phyloP scores from a whole-genome alignment of 2,888 invertebrate genomes.

The Conistra vaccinii region DNA sequence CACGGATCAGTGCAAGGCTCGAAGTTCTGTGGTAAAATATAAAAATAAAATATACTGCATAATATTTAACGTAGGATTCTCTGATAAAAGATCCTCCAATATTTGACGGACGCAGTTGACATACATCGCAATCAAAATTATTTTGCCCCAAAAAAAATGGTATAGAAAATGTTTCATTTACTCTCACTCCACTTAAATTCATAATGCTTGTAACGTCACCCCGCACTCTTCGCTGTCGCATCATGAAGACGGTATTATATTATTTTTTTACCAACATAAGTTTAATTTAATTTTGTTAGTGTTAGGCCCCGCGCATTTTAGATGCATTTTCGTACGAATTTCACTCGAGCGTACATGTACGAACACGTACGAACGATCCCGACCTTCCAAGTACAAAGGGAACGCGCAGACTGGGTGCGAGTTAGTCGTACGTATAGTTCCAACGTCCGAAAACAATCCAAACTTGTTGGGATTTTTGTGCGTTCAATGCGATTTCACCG shows the following conservation, averaged over 20 bases:
- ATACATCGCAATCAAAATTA: not conserved
- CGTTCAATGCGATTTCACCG: no score
- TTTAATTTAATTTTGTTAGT: constrained; percentile 1
- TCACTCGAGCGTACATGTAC: no score
- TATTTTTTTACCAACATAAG: constrained; percentile 8
- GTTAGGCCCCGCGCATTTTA: no score
- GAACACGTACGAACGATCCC: no score
- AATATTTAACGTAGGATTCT: constrained; percentile 8
- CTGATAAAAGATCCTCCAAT: not conserved
- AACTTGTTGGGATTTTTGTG: no score
- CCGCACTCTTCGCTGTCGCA: constrained; percentile 5
- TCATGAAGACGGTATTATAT: constrained; percentile 24
- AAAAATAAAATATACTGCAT: not conserved
- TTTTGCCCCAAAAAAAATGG: not conserved
- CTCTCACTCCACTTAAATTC: not conserved
- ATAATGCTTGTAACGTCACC: constrained; percentile 5
- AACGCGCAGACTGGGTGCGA: no score
- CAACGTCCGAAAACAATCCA: no score
- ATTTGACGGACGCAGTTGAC: constrained; percentile 21
- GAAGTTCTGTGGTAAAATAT: constrained; percentile 7
- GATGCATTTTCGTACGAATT: no score
- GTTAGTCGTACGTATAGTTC: no score
- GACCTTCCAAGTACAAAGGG: no score
- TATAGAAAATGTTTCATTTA: not conserved
- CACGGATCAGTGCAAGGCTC: not conserved